Percentiles rank a stretch among this genome's conserved stretches.
Evolutionary conservation across 1,140 invertebrate genomes (phyloP).

Genomic region (Pinna nobilis): DNA sequence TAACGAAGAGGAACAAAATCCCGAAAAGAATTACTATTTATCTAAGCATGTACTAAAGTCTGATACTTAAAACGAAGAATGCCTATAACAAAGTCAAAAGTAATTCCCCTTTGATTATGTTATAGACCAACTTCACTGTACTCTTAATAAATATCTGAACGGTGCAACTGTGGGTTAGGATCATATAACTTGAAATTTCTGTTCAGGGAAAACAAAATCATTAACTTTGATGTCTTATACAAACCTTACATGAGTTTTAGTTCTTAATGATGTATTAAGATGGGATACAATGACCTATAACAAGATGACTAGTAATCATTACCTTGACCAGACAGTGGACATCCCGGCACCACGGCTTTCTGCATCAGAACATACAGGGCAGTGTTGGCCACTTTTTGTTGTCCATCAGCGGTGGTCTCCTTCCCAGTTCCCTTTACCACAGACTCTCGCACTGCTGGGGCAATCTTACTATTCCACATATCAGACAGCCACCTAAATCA

Average conservation of each 20-base stretch:
- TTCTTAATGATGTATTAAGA: too few relatives aligned
- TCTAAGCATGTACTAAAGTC: too few relatives aligned
- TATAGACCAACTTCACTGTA: too few relatives aligned
- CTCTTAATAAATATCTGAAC: too few relatives aligned
- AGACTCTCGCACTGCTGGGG: slow-evolving; percentile 62
- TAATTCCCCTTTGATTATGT: too few relatives aligned
- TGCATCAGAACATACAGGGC: slow-evolving; percentile 73
- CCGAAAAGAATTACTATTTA: too few relatives aligned
- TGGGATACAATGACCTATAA: too few relatives aligned
- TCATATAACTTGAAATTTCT: not conserved
- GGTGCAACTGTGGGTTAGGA: too few relatives aligned
- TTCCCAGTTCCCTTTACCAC: slow-evolving; percentile 62
- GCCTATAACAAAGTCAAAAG: too few relatives aligned
- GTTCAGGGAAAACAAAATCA: not conserved
- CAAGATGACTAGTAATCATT: not conserved
- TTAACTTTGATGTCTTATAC: not conserved
- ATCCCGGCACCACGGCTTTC: slow-evolving; percentile 67
- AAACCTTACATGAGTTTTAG: not conserved
- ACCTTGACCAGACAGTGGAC: slow-evolving; percentile 70
- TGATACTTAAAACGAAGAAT: too few relatives aligned
- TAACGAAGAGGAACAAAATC: too few relatives aligned
- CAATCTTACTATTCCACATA: slow-evolving; percentile 70
- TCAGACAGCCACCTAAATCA: slow-evolving; percentile 66
- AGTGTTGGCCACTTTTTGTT: slow-evolving; percentile 72
- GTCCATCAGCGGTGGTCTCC: slow-evolving; percentile 56